Conservation (phyloP, 2,113 vertebrate genomes). For the Callithrix jacchus region DNA sequence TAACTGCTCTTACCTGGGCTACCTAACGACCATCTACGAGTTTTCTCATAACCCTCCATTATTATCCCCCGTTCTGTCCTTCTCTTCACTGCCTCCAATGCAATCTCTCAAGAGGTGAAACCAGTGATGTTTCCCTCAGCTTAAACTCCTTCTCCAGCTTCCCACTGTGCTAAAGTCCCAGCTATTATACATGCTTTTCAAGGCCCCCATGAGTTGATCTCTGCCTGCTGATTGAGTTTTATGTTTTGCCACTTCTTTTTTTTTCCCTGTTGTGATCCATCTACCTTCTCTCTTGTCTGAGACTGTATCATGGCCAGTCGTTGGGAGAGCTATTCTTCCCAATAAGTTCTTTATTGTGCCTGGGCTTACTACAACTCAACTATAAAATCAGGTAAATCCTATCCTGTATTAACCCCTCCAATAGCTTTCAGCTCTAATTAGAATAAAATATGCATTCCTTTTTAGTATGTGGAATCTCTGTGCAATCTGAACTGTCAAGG, state of each 20-base stretch:
- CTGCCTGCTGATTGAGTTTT: not conserved
- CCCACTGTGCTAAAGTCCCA: no score
- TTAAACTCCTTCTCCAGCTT: not conserved
- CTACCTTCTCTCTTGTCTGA: not conserved
- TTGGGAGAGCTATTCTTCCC: not conserved
- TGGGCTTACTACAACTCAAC: not conserved
- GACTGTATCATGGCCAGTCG: not conserved
- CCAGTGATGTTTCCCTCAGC: not conserved
- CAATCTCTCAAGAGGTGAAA: not conserved
- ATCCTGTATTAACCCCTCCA: not conserved
- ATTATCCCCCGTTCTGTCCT: rapidly evolving
- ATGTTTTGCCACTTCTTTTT: not conserved
- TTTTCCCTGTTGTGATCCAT: not conserved
- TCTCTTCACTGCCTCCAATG: not conserved
- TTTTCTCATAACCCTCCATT: not conserved
- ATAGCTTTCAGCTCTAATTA: not conserved
- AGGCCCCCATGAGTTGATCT: not conserved
- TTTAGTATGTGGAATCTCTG: not conserved
- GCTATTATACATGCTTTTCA: not conserved
- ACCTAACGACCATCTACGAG: not conserved
- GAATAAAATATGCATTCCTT: not conserved
- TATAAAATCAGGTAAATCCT: not conserved
- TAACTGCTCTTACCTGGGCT: not conserved
- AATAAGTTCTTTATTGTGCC: not conserved
- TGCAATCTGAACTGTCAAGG: not conserved